Percentiles rank a stretch among this genome's conserved stretches.
phyloP scores from a whole-genome alignment of 2,888 invertebrate species.

The Lasioglossum leucozonium region DNA sequence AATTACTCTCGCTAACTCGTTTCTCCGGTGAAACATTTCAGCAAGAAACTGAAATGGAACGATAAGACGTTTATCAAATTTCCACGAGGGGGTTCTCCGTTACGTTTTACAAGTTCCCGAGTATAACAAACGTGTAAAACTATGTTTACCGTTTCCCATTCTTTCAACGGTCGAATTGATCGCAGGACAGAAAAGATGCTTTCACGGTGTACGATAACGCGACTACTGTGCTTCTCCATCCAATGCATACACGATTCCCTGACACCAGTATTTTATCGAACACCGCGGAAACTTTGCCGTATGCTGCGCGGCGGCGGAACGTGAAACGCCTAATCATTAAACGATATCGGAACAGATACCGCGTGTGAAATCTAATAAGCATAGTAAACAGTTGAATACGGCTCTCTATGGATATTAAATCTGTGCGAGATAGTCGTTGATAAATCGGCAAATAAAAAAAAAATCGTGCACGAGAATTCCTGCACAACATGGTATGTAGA shows the following conservation, averaged over 20 bases:
- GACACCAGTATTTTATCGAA: constrained; percentile 17
- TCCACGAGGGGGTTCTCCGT: not conserved
- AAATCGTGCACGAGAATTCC: not conserved
- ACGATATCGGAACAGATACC: constrained; percentile 20
- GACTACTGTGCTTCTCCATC: constrained; percentile 4
- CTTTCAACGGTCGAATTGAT: not conserved
- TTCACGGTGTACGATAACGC: not conserved
- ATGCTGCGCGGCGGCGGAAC: not conserved
- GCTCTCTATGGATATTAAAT: not conserved
- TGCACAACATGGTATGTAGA: no score
- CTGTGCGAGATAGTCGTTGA: not conserved
- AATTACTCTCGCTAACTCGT: not conserved
- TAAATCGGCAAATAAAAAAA: not conserved
- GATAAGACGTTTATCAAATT: not conserved
- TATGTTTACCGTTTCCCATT: not conserved
- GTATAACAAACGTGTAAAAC: not conserved
- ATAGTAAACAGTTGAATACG: not conserved
- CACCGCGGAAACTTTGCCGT: constrained; percentile 10
- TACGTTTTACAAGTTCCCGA: not conserved
- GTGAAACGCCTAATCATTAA: constrained; percentile 19
- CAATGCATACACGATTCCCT: not conserved
- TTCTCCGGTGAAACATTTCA: not conserved
- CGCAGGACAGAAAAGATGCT: constrained; percentile 6
- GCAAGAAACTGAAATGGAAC: not conserved
- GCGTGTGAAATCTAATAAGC: not conserved